These are phyloP conservation scores for Maccullochella peelii DNA, from an alignment of 2,113 vertebrate genomes.

Conservation along the genomic window DNA sequence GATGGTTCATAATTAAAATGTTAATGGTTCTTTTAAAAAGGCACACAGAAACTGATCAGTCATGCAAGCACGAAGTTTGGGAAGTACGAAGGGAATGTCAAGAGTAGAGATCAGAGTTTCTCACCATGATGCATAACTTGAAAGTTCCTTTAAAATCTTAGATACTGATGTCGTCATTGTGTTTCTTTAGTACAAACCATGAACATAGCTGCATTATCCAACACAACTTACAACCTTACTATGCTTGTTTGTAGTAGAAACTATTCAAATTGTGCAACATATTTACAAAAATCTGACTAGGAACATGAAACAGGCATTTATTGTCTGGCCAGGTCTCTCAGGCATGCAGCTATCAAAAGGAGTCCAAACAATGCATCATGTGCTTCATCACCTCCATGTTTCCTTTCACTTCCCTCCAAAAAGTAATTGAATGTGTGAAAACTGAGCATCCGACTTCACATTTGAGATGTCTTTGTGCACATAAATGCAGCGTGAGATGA, in stretches of 20 bases:
- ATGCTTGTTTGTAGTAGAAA: background rate
- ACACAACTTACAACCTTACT: background rate
- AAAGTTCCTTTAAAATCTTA: background rate
- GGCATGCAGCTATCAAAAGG: background rate
- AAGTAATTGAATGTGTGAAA: slow-evolving; percentile 26
- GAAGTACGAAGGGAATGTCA: background rate
- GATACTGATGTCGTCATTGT: background rate
- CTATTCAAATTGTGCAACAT: slow-evolving; percentile 4
- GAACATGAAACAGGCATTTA: background rate
- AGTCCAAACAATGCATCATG: background rate
- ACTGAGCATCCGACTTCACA: slow-evolving; percentile 11
- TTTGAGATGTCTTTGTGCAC: background rate
- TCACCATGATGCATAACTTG: background rate
- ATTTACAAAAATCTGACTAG: background rate
- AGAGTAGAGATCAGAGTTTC: background rate
- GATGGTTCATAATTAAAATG: slow-evolving; percentile 11
- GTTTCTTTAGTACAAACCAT: background rate
- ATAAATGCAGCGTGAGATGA: slow-evolving; percentile 22
- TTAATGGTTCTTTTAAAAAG: slow-evolving; percentile 9
- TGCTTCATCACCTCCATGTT: slow-evolving; percentile 23
- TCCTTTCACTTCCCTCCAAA: slow-evolving; percentile 43
- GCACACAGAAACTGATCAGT: background rate
- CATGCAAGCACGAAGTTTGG: background rate
- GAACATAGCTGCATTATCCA: background rate
- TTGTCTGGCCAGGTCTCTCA: background rate